Conservation (phyloP, 2,888 invertebrate genomes). For the Pollenia amentaria region DNA sequence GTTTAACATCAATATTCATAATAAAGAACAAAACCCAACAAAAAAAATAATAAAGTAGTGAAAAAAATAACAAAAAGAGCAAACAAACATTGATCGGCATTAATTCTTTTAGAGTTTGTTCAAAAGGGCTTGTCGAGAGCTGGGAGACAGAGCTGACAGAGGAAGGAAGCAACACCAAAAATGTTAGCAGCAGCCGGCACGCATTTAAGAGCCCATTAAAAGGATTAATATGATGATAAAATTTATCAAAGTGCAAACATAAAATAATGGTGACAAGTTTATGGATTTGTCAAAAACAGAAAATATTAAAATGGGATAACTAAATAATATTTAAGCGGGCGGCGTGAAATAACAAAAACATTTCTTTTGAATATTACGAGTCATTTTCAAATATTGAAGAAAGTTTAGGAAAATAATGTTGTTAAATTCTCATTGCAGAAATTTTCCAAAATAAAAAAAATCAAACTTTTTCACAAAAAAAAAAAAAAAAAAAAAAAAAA, state of each 20-base stretch:
- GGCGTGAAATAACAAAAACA: background rate
- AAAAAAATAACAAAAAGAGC: conserved; percentile 22
- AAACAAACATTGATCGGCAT: conserved; percentile 61
- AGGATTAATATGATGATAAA: conserved; percentile 60
- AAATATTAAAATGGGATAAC: background rate
- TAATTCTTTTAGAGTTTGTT: conserved; percentile 35
- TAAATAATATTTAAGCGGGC: background rate
- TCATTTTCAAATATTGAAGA: no score
- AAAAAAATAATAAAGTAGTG: background rate
- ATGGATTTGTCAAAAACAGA: conserved; percentile 36
- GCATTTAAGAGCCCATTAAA: conserved; percentile 70
- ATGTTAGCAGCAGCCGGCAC: conserved; percentile 39
- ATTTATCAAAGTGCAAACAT: conserved; percentile 62
- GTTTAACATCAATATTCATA: background rate
- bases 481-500: no score
- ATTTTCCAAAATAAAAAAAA: no score
- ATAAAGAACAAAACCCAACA: conserved; percentile 30
- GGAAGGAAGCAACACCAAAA: conserved; percentile 9
- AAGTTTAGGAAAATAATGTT: no score
- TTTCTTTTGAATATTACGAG: no score
- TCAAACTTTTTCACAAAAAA: no score
- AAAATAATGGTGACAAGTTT: conserved; percentile 66
- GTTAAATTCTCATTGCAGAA: no score
- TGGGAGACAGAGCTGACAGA: background rate
- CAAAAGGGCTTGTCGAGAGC: no score